These are phyloP conservation scores for Apus apus DNA, from an alignment of 2,113 vertebrate species.

Conservation along the genomic window DNA sequence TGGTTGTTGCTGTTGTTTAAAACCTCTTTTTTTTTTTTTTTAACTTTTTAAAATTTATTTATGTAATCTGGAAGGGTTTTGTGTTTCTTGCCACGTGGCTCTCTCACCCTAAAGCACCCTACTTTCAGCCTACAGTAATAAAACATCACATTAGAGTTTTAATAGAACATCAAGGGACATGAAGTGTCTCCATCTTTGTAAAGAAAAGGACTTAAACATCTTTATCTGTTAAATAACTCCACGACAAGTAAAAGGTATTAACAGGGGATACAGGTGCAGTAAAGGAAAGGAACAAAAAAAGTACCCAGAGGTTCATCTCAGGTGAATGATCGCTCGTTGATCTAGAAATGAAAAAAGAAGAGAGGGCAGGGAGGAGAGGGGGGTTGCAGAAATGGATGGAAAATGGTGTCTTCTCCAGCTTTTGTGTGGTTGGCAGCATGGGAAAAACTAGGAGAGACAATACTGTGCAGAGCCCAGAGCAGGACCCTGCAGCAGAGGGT, in stretches of 20 bases:
- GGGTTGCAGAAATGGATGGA: neutral
- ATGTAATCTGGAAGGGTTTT: conserved; percentile 61
- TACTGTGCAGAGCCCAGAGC: neutral
- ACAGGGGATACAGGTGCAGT: neutral
- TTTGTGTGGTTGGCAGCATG: neutral
- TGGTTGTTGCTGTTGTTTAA: conserved; percentile 20
- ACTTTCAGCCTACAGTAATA: conserved; percentile 67
- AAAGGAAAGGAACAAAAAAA: neutral
- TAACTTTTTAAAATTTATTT: neutral
- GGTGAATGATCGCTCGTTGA: neutral
- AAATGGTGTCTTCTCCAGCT: neutral
- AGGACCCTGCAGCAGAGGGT: neutral
- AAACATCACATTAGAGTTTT: conserved; percentile 69
- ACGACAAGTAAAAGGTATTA: conserved; percentile 54
- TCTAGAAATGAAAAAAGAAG: conserved; percentile 31
- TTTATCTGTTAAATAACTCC: conserved; percentile 60
- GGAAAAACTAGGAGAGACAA: conserved; percentile 19
- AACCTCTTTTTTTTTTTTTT: conserved; percentile 35
- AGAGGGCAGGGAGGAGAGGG: neutral
- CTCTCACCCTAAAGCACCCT: conserved; percentile 46
- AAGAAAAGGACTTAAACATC: conserved; percentile 54
- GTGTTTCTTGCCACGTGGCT: conserved; percentile 18
- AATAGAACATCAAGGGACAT: conserved; percentile 73
- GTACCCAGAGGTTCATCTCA: conserved; percentile 40
- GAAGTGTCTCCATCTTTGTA: conserved; percentile 58